Conservation (phyloP, 2,113 vertebrate species). For the Rhabdomys dilectus region DNA sequence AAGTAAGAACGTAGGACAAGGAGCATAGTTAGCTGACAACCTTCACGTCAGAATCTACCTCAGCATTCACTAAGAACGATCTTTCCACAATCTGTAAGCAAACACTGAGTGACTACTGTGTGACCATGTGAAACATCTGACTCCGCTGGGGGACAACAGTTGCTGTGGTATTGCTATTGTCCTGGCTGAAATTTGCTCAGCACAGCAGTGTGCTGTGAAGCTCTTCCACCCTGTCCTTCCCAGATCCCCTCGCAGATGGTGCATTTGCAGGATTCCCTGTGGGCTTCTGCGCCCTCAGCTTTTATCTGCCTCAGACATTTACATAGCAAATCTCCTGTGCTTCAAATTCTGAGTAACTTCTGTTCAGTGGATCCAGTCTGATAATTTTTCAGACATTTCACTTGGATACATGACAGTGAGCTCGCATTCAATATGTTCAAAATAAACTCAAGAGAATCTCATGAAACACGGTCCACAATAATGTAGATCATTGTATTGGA, state of each 20-base stretch:
- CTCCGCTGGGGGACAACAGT: background rate
- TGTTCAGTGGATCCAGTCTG: background rate
- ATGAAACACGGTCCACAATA: constrained; percentile 11
- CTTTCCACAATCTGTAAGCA: background rate
- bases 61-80: background rate
- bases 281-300: background rate
- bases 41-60: background rate
- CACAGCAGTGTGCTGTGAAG: background rate
- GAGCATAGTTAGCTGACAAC: background rate
- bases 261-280: background rate
- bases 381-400: constrained; percentile 20
- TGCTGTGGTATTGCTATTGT: background rate
- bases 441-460: constrained; percentile 44
- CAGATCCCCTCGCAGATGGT: background rate
- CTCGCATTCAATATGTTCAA: background rate
- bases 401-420: background rate
- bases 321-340: background rate
- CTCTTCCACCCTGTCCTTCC: background rate
- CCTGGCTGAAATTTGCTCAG: background rate
- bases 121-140: too few relatives aligned
- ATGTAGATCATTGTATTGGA: constrained; percentile 60
- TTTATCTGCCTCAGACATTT: constrained; percentile 20
- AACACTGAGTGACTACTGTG: background rate
- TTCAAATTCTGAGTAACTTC: constrained; percentile 5
- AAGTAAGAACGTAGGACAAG: background rate